A percentile compares a stretch with the other conserved stretches of the same genome.
These are phyloP conservation scores for Dexiosoma caninum DNA, from an alignment of 2,888 invertebrate species.

Conservation along the genomic window DNA sequence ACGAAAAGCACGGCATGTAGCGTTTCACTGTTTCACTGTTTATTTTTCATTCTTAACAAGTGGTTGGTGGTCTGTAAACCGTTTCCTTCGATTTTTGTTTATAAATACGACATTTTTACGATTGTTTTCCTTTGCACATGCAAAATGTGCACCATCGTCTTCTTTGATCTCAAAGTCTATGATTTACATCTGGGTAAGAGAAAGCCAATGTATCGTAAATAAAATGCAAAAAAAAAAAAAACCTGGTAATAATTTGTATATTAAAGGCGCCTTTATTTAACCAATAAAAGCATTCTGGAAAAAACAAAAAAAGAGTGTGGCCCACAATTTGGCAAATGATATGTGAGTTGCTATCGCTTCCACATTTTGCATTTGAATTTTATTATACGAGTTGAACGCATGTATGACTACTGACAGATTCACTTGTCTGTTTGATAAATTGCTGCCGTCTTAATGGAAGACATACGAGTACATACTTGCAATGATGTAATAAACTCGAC, in stretches of 20 bases:
- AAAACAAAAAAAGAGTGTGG: constrained; percentile 62
- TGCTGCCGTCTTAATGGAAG: constrained; percentile 29
- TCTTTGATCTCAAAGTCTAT: constrained; percentile 45
- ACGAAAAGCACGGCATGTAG: not conserved
- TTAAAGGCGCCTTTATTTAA: constrained; percentile 61
- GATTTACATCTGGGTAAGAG: constrained; percentile 31
- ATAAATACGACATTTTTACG: constrained; percentile 39
- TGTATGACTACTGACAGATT: not conserved
- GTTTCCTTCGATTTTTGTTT: constrained; percentile 31
- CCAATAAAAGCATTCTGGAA: constrained; percentile 45
- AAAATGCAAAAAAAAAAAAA: not conserved
- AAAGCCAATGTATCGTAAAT: not conserved
- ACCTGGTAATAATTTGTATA: constrained; percentile 30
- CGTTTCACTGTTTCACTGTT: too few relatives aligned
- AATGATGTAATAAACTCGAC: constrained; percentile 41
- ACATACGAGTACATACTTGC: constrained; percentile 20
- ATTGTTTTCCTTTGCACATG: constrained; percentile 25
- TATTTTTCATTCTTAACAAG: constrained; percentile 53
- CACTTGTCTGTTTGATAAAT: constrained; percentile 36
- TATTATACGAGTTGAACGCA: not conserved
- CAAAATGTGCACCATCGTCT: constrained; percentile 10
- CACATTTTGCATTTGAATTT: not conserved
- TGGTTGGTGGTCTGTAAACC: constrained; percentile 22
- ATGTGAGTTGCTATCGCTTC: constrained; percentile 4
- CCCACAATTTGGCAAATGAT: constrained; percentile 54